Evolutionary conservation across 2,888 invertebrate species (phyloP).

Genomic region (Yponomeuta malinellus): DNA sequence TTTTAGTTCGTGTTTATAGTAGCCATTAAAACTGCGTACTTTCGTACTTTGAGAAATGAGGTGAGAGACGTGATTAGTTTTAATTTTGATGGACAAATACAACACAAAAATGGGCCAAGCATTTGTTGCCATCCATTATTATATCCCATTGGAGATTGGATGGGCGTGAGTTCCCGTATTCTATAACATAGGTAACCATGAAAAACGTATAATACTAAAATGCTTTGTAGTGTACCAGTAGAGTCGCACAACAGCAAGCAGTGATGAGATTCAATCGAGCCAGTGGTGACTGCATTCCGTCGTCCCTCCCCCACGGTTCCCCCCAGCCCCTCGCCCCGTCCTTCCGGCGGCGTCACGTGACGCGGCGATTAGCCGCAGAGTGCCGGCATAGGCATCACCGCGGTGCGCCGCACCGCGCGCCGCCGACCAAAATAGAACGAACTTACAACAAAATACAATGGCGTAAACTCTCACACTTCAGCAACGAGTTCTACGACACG

Average conservation of each 20-base stretch:
- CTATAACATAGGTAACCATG: too few relatives aligned
- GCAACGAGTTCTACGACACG: constrained; percentile 29
- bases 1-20: constrained; percentile 7
- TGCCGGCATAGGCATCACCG: constrained; percentile 25
- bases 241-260: constrained; percentile 11
- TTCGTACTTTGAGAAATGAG: neutral
- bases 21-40: neutral
- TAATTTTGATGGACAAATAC: neutral
- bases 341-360: constrained; percentile 55
- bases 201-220: too few relatives aligned
- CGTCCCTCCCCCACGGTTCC: constrained; percentile 42
- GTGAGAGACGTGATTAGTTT: neutral
- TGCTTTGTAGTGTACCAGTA: neutral
- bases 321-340: constrained; percentile 68
- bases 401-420: constrained; percentile 32
- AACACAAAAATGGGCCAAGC: neutral
- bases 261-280: constrained; percentile 15
- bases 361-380: constrained; percentile 70
- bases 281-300: constrained; percentile 66
- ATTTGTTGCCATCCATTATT: too few relatives aligned
- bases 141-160: too few relatives aligned
- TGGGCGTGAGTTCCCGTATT: too few relatives aligned
- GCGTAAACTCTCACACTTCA: constrained; percentile 53
- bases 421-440: constrained; percentile 72
- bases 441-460: constrained; percentile 57